Base-by-base conservation (phyloP, 2,113 vertebrate genomes). In the Notarius quadriscutis region DNA sequence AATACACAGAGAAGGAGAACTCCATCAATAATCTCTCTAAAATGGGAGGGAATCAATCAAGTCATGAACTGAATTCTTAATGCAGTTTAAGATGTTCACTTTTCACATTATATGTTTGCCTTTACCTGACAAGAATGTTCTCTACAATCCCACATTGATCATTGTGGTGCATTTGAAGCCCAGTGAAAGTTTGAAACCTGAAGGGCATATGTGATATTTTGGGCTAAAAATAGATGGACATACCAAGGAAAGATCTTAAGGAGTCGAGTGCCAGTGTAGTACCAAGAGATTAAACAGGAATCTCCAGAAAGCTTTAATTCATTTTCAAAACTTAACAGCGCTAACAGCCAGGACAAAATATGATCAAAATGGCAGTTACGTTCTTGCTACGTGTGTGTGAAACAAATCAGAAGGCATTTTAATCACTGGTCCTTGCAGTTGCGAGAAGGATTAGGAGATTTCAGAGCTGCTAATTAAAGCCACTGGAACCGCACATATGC, bases 81-180 rank as follows among this genome's bases (percentile, higher is more conserved):
- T 77, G 1, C 30, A 20, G 8, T 72, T 67, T 41, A 57, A 55
- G 17, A 71, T 74, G 25, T n/a, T 71, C 4, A 67, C 7, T 2
- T 27, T 81, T 71, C 30, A 34, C 30, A 5, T 81, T 34, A 58
- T 18, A 53, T 25, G n/a, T 75, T 75, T 20, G 25, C 25, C 48
- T 69, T 41, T 11, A 57, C 51, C 20, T 48, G 2, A 48, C 4
- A 48, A 51, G 14, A 86, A 69, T 34, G 75, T 79, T n/a, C 3
- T 34, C 0, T 55, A 34, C 27, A 71, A 34, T 48, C 10, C 72
- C 58, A 27, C 25, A 20, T 53, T 27, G 22, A 48, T 48, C 53
- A 75, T 15, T 11, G 14, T 62, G 57, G 34, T 41, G 18, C 48
- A 87, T 25, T 84, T 86, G 91, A 89, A 92, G 91, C 88, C 75